Percentiles rank a stretch among this genome's conserved stretches.
phyloP scores from a whole-genome alignment of 1,140 invertebrate genomes.

The Caerostris darwini region DNA sequence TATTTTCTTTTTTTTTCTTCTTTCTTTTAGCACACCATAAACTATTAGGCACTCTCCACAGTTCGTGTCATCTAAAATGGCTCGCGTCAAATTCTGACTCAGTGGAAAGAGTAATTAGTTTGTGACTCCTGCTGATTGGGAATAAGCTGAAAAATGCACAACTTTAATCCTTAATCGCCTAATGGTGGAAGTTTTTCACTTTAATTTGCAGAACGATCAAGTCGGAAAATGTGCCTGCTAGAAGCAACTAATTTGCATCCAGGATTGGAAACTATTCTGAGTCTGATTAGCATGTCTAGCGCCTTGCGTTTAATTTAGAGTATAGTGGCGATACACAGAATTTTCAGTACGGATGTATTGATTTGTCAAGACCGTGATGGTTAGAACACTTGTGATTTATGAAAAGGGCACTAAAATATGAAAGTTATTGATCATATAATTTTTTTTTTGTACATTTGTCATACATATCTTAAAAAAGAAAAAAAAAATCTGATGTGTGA shows the following conservation, averaged over 20 bases:
- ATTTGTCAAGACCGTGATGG: no score
- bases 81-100: neutral
- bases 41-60: neutral
- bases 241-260: neutral
- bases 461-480: no score
- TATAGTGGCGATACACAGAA: no score
- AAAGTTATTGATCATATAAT: no score
- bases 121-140: neutral
- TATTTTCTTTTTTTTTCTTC: neutral
- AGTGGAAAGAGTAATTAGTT: slow-evolving; percentile 7
- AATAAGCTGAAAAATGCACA: neutral
- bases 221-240: neutral
- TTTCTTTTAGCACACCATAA: neutral
- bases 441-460: no score
- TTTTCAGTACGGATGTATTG: no score
- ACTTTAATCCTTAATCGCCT: neutral
- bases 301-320: no score
- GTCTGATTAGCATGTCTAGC: no score
- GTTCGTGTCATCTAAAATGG: neutral
- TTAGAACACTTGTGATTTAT: no score
- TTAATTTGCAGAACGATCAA: neutral
- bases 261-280: neutral
- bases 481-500: no score
- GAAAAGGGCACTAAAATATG: no score
- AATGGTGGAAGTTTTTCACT: neutral